A percentile compares a stretch with the other conserved stretches of the same genome.
Evolutionary conservation across 1,140 invertebrate genomes (phyloP).

Genomic region (Araneus ventricosus): DNA sequence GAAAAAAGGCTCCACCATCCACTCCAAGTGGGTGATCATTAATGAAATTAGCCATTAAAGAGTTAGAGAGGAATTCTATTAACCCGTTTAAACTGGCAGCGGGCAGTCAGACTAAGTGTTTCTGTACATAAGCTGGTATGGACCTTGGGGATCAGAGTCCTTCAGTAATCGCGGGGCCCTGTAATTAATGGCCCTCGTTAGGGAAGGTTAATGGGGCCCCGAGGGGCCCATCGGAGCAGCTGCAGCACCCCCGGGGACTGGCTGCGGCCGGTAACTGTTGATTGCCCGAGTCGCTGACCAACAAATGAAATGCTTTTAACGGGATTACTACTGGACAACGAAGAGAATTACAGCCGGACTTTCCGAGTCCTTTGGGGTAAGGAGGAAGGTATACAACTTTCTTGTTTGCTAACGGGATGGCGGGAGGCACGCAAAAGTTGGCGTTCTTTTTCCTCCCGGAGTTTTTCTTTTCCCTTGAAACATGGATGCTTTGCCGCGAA

Average conservation of each 20-base stretch:
- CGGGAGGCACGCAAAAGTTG: conserved; percentile 37
- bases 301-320: conserved; percentile 76
- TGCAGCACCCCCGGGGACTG: conserved; percentile 12
- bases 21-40: conserved; percentile 72
- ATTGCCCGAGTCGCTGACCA: conserved; percentile 74
- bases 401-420: conserved; percentile 68
- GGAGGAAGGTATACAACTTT: conserved; percentile 57
- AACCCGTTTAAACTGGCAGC: conserved; percentile 72
- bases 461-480: not conserved
- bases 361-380: conserved; percentile 38
- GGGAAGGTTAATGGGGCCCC: conserved; percentile 71
- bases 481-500: not conserved
- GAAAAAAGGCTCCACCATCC: not conserved
- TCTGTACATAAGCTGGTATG: conserved; percentile 71
- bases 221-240: conserved; percentile 68
- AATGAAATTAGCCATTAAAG: conserved; percentile 76
- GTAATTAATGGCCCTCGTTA: conserved; percentile 76
- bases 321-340: conserved; percentile 73
- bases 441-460: conserved; percentile 6
- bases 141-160: conserved; percentile 52
- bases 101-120: conserved; percentile 62
- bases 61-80: conserved; percentile 74
- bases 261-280: conserved; percentile 75
- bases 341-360: conserved; percentile 73
- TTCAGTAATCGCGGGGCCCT: conserved; percentile 74